Conservation (phyloP, 2,113 vertebrate species). For the Pipra filicauda region DNA sequence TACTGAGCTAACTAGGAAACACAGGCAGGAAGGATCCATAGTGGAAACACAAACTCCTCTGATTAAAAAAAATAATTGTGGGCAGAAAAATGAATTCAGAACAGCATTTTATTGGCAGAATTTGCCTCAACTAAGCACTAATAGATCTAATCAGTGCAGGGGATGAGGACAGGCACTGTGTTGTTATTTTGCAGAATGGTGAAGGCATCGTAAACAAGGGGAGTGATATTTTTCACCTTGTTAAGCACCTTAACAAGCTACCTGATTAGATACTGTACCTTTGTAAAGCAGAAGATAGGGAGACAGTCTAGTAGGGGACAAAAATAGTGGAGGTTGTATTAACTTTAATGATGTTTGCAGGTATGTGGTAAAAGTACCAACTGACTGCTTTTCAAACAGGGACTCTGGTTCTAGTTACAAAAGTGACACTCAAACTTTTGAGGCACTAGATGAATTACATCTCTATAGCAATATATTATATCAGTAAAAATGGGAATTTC, state of each 20-base stretch:
- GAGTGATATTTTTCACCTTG: constrained; percentile 70
- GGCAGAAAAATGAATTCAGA: constrained; percentile 32
- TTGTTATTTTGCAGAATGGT: constrained; percentile 41
- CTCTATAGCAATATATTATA: neutral
- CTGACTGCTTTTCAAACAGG: neutral
- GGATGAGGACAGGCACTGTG: constrained; percentile 47
- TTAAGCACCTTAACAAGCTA: constrained; percentile 68
- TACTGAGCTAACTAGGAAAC: constrained; percentile 31
- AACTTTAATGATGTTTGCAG: neutral
- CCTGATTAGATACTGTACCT: constrained; percentile 58
- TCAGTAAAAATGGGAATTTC: neutral
- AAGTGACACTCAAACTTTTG: neutral
- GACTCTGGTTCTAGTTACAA: neutral
- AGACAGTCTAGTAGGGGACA: neutral
- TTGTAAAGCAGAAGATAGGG: constrained; percentile 52
- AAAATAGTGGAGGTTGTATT: neutral
- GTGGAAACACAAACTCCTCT: constrained; percentile 12
- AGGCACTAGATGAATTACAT: neutral
- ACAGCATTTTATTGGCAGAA: constrained; percentile 24
- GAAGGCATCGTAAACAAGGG: constrained; percentile 54
- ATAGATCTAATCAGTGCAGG: constrained; percentile 48
- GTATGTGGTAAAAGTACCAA: neutral
- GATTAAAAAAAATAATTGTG: neutral
- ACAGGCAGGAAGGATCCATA: neutral
- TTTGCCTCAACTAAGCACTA: constrained; percentile 31